Evolutionary conservation across 2,888 invertebrate species (phyloP).

Genomic region (Agriopis marginaria): DNA sequence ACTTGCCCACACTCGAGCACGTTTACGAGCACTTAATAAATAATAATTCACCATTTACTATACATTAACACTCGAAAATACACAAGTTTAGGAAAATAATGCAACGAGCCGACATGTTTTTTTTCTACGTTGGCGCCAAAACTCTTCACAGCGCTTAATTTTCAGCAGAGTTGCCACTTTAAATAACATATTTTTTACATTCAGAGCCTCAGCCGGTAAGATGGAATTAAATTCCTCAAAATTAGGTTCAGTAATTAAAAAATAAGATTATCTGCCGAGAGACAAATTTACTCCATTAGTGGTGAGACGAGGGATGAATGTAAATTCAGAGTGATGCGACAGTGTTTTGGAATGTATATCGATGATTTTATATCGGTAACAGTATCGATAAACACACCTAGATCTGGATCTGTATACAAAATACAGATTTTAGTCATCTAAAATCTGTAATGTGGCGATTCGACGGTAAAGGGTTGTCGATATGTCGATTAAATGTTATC

Average conservation of each 20-base stretch:
- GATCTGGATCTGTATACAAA: too few species aligned
- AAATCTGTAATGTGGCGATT: too few species aligned
- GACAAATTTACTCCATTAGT: slow-evolving; percentile 30
- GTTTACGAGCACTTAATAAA: too few species aligned
- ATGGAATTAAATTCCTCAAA: slow-evolving; percentile 23
- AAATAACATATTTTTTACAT: not conserved
- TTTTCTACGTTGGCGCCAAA: too few species aligned
- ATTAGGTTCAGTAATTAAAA: slow-evolving; percentile 35
- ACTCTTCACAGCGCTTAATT: not conserved
- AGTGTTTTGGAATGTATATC: not conserved
- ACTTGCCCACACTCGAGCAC: too few species aligned
- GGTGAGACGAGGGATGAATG: slow-evolving; percentile 16
- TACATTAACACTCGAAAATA: too few species aligned
- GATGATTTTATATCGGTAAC: not conserved
- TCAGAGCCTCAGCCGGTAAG: not conserved
- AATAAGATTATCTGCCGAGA: slow-evolving; percentile 32
- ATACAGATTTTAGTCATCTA: too few species aligned
- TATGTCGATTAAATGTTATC: too few species aligned
- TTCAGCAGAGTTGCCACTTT: not conserved
- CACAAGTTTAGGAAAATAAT: too few species aligned
- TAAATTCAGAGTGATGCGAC: slow-evolving; percentile 1
- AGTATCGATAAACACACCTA: not conserved
- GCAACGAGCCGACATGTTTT: too few species aligned
- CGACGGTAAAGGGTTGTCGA: too few species aligned
- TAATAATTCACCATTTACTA: too few species aligned